These are phyloP conservation scores for Plemyria rubiginata DNA, from an alignment of 2,888 invertebrate genomes.

Conservation along the genomic window DNA sequence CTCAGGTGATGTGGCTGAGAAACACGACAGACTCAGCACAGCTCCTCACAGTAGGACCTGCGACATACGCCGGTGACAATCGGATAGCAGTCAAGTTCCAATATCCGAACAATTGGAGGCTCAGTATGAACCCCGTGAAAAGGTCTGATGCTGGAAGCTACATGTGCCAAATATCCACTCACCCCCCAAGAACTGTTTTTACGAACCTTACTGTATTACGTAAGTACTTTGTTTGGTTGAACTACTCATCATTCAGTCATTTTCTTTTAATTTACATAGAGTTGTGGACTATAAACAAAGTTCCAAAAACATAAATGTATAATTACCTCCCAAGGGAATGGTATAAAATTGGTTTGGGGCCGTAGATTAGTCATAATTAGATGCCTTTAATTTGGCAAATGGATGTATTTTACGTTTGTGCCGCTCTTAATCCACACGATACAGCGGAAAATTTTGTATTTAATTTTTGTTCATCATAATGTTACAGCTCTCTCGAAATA, in stretches of 20 bases:
- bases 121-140: constrained; percentile 89
- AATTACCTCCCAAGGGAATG: constrained; percentile 30
- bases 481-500: background rate
- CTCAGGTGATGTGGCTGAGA: constrained; percentile 89
- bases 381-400: constrained; percentile 42
- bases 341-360: constrained; percentile 35
- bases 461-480: background rate
- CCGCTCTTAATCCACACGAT: constrained; percentile 29
- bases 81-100: constrained; percentile 87
- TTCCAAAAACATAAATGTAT: constrained; percentile 27
- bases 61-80: constrained; percentile 86
- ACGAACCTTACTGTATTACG: constrained; percentile 90
- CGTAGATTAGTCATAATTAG: constrained; percentile 45
- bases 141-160: constrained; percentile 89
- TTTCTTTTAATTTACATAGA: background rate
- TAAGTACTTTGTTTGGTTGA: constrained; percentile 67
- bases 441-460: constrained; percentile 28
- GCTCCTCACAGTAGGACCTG: constrained; percentile 87
- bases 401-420: constrained; percentile 36
- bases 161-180: constrained; percentile 93
- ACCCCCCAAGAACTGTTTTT: constrained; percentile 90
- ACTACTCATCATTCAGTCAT: too few relatives aligned
- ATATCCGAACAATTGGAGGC: constrained; percentile 89
- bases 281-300: constrained; percentile 9
- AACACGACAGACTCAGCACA: constrained; percentile 87